Evolutionary conservation across 2,797 vertebrate species (phyloP).

Genomic region (Psittacula derbiana): DNA sequence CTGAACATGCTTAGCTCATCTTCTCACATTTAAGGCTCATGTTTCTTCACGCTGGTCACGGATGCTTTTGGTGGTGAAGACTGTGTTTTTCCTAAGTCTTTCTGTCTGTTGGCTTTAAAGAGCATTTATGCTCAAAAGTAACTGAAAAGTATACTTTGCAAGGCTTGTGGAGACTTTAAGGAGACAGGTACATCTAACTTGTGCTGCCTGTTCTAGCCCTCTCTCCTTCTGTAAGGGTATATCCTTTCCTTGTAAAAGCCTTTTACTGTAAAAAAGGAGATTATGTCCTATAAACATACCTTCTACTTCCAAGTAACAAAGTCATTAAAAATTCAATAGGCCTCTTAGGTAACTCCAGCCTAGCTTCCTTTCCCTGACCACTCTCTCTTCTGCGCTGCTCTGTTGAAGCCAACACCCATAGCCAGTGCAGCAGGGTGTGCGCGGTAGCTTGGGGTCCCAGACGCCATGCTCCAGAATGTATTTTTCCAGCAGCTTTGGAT

Average conservation of each 20-base stretch:
- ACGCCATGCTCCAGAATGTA: not conserved
- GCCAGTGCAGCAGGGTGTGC: conserved; percentile 23
- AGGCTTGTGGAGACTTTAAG: not conserved
- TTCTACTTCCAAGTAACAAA: conserved; percentile 10
- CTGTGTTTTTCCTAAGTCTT: not conserved
- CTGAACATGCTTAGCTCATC: rapidly evolving
- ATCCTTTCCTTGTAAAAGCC: not conserved
- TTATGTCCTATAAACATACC: conserved; percentile 38
- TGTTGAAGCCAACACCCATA: conserved; percentile 31
- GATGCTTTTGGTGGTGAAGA: not conserved
- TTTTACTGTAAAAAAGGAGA: conserved; percentile 3
- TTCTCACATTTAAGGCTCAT: not conserved
- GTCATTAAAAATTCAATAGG: conserved; percentile 15
- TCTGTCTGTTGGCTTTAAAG: not conserved
- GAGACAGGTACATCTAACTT: not conserved
- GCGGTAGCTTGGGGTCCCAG: conserved; percentile 51
- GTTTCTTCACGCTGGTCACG: not conserved
- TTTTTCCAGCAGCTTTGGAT: conserved; percentile 69
- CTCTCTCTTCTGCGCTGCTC: not conserved
- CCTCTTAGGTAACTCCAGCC: not conserved
- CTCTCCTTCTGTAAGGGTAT: not conserved
- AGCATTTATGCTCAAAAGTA: not conserved
- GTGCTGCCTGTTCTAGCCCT: not conserved
- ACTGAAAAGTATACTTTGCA: not conserved
- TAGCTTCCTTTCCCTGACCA: not conserved